Percentiles rank a stretch among this genome's conserved stretches.
Conservation (phyloP, 2,797 vertebrate genomes). For the Scarus forsteni region DNA sequence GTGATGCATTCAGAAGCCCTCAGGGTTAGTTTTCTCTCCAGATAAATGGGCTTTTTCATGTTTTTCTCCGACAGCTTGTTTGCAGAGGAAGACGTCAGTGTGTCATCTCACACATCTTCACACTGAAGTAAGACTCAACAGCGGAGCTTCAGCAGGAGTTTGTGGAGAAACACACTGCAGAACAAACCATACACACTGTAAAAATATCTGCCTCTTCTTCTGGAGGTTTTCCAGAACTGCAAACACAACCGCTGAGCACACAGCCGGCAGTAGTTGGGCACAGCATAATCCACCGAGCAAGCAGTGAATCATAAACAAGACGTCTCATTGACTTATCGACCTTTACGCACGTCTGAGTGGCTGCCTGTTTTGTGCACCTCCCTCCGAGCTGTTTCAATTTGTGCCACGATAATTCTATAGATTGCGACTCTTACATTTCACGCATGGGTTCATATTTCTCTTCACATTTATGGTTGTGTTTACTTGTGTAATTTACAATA, state of each 20-base stretch:
- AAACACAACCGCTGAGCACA: conserved; percentile 47
- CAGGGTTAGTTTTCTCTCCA: conserved; percentile 34
- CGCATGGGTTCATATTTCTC: conserved; percentile 72
- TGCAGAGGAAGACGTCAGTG: conserved; percentile 53
- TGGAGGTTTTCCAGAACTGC: conserved; percentile 35
- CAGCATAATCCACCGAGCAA: conserved; percentile 38
- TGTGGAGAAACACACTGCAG: conserved; percentile 26
- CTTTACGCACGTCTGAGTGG: conserved; percentile 41
- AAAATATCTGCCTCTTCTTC: conserved; percentile 6
- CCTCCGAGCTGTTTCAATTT: conserved; percentile 53
- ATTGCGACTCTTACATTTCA: conserved; percentile 72
- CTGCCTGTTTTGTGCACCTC: conserved; percentile 30
- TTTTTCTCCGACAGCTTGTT: conserved; percentile 56
- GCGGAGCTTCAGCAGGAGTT: conserved; percentile 32
- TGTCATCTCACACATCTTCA: conserved; percentile 41
- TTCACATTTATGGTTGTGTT: conserved; percentile 64
- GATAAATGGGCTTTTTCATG: conserved; percentile 41
- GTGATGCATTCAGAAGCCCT: conserved; percentile 38
- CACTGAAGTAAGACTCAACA: conserved; percentile 35
- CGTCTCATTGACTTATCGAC: conserved; percentile 62
- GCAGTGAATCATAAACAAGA: conserved; percentile 59
- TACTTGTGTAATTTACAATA: conserved; percentile 60
- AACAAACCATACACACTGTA: conserved; percentile 36
- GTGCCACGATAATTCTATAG: conserved; percentile 60
- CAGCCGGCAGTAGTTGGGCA: conserved; percentile 6